Conservation (phyloP, 2,888 invertebrate species). For the Phyllotreta striolata region DNA sequence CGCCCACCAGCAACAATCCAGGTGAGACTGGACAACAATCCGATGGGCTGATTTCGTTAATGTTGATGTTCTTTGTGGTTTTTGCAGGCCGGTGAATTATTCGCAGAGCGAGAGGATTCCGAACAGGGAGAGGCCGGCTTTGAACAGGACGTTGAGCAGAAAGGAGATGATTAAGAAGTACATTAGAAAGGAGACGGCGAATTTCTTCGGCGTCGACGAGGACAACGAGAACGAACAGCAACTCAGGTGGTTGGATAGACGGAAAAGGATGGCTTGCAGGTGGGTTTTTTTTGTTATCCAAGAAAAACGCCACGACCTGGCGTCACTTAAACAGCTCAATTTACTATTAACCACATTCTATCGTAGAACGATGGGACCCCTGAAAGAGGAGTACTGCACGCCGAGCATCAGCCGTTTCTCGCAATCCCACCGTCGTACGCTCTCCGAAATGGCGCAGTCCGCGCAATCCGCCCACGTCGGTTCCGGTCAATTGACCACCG, state of each 20-base stretch:
- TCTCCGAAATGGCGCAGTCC: slow-evolving; percentile 34
- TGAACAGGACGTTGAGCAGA: slow-evolving; percentile 59
- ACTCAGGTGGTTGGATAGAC: slow-evolving; percentile 80
- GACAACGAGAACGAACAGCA: slow-evolving; percentile 71
- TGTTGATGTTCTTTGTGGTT: not conserved
- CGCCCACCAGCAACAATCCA: slow-evolving; percentile 8
- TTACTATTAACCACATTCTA: no score
- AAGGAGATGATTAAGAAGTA: slow-evolving; percentile 67
- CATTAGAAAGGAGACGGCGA: slow-evolving; percentile 81
- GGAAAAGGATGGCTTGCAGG: slow-evolving; percentile 79
- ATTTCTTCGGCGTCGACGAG: slow-evolving; percentile 86
- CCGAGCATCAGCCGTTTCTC: slow-evolving; percentile 45
- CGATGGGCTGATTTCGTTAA: no score
- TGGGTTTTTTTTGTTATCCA: slow-evolving; percentile 59
- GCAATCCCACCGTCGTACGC: slow-evolving; percentile 34
- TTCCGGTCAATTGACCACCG: slow-evolving; percentile 52
- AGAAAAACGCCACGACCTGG: not conserved
- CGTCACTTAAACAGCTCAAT: no score
- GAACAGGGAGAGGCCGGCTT: slow-evolving; percentile 55
- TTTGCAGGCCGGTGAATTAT: slow-evolving; percentile 49
- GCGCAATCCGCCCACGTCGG: slow-evolving; percentile 38
- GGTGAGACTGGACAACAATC: no score
- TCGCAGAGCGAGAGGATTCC: slow-evolving; percentile 58
- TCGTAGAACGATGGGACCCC: slow-evolving; percentile 64
- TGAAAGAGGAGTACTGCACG: slow-evolving; percentile 63